These are phyloP conservation scores for Rutpela maculata DNA, from an alignment of 2,888 invertebrate genomes.

Conservation along the genomic window DNA sequence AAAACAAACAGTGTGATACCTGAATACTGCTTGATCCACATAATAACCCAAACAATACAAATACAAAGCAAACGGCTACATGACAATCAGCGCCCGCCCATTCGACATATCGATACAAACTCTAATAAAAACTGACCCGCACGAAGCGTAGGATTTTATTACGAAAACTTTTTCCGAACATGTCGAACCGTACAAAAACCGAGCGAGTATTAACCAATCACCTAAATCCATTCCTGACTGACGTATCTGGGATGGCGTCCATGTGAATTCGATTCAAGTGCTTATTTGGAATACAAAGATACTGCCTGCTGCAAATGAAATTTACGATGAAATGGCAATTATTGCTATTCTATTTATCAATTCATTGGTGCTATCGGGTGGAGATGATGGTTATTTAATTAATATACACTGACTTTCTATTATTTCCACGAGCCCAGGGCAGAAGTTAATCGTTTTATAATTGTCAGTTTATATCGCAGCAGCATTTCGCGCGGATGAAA, in stretches of 20 bases:
- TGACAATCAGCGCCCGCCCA: conserved; percentile 11
- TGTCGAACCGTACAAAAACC: conserved; percentile 17
- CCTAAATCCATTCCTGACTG: conserved; percentile 40
- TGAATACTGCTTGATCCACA: not conserved
- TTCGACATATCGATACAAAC: conserved; percentile 5
- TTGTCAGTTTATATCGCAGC: conserved; percentile 32
- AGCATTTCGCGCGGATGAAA: conserved; percentile 31
- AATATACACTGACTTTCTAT: conserved; percentile 44
- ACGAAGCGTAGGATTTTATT: not conserved
- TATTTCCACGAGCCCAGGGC: conserved; percentile 32
- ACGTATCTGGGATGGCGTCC: conserved; percentile 41
- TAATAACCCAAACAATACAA: not conserved
- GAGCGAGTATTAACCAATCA: not conserved
- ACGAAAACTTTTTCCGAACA: conserved; percentile 14
- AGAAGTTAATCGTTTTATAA: conserved; percentile 46
- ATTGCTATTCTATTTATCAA: conserved; percentile 36
- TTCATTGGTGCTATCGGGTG: conserved; percentile 36
- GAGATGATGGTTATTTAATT: conserved; percentile 46
- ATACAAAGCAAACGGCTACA: not conserved
- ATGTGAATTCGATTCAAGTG: conserved; percentile 38
- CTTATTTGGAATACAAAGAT: conserved; percentile 34
- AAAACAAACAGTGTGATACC: not conserved
- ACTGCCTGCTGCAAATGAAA: conserved; percentile 35
- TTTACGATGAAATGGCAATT: conserved; percentile 38
- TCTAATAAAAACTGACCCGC: conserved; percentile 17